A percentile compares a stretch with the other conserved stretches of the same genome.
These are phyloP conservation scores for Psix sp. DNA, from an alignment of 1,140 invertebrate genomes.

Conservation along the genomic window DNA sequence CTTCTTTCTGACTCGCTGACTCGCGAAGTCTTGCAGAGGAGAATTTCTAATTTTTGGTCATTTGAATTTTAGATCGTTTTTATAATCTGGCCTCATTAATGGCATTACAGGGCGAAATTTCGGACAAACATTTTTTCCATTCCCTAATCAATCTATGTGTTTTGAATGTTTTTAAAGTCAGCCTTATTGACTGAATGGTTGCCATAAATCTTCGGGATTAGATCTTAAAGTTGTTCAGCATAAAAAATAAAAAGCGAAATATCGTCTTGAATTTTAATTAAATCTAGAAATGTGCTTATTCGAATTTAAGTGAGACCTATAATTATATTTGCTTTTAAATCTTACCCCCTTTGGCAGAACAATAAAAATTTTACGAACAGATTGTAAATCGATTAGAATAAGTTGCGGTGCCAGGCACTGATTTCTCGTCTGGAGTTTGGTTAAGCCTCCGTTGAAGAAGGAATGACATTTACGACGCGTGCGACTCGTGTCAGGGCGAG, in stretches of 20 bases:
- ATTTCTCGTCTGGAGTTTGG: conserved; percentile 49
- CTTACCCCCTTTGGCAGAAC: not conserved
- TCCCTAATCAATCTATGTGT: no score
- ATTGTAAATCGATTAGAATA: conserved; percentile 43
- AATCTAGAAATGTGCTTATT: no score
- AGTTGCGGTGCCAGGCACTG: conserved; percentile 23
- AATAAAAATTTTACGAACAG: conserved; percentile 10
- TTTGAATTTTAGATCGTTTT: conserved; percentile 21
- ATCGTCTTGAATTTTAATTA: no score
- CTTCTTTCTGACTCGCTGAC: conserved; percentile 6
- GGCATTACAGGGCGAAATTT: no score
- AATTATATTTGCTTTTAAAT: not conserved
- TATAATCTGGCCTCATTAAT: no score
- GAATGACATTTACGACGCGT: conserved; percentile 70
- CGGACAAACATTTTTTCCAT: no score
- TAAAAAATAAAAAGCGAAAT: no score
- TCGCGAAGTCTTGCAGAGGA: not conserved
- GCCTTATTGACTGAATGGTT: no score
- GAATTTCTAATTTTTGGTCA: conserved; percentile 18
- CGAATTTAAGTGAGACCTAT: not conserved
- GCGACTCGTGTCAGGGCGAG: conserved; percentile 64
- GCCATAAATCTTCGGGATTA: no score
- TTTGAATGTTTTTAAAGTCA: no score
- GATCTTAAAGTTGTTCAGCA: no score
- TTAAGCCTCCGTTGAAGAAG: conserved; percentile 65